phyloP scores from a whole-genome alignment of 2,113 vertebrate species.

The Silurus asotus region DNA sequence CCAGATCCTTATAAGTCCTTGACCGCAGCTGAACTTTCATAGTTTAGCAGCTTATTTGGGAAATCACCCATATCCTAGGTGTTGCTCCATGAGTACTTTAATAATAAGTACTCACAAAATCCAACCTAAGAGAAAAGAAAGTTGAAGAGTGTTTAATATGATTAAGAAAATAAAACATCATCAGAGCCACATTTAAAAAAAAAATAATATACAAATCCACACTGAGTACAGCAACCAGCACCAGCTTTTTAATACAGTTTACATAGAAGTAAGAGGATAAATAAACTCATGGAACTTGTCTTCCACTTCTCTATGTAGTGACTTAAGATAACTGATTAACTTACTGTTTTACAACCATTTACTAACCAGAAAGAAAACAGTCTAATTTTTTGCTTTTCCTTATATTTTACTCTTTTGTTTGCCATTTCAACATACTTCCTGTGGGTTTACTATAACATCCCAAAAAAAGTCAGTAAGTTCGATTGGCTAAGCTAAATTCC shows the following conservation, averaged over 20 bases:
- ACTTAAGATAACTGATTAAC: not conserved
- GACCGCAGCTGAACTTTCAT: conserved; percentile 28
- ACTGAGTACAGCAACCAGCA: not conserved
- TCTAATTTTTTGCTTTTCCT: not conserved
- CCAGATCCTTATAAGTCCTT: conserved; percentile 20
- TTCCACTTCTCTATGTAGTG: not conserved
- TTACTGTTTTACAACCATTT: not conserved
- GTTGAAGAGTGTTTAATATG: not conserved
- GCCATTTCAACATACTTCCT: not conserved
- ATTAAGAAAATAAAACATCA: not conserved
- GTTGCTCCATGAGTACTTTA: conserved; percentile 35
- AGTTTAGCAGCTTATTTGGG: conserved; percentile 20
- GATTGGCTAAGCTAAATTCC: not conserved
- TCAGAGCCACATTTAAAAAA: not conserved
- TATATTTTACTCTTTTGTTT: not conserved
- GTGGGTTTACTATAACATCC: not conserved
- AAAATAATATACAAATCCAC: not conserved
- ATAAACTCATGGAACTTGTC: not conserved
- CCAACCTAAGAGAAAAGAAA: conserved; percentile 43
- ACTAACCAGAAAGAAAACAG: not conserved
- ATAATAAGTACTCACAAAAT: conserved; percentile 35
- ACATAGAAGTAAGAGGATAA: not conserved
- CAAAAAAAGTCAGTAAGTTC: not conserved
- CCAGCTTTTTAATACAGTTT: not conserved
- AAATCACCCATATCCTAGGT: conserved; percentile 47